These are phyloP conservation scores for Heliothis subflexa DNA, from an alignment of 1,140 invertebrate species.

Conservation along the genomic window DNA sequence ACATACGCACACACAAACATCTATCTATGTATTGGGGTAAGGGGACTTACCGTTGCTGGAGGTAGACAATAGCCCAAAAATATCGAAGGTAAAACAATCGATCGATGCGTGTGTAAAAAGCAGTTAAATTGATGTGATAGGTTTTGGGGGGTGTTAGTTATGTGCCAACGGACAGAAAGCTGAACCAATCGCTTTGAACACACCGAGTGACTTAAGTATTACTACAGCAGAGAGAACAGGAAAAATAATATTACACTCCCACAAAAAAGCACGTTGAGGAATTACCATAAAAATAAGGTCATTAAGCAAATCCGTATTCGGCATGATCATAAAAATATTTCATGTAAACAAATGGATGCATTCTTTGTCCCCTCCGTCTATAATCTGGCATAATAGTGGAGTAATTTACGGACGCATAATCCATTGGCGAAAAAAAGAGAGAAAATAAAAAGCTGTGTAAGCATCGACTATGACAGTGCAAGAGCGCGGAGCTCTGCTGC, in stretches of 20 bases:
- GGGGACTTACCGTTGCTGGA: constrained; percentile 36
- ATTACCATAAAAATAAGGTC: constrained; percentile 46
- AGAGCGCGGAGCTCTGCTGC: constrained; percentile 58
- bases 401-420: constrained; percentile 75
- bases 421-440: constrained; percentile 67
- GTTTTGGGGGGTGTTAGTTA: background rate
- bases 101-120: constrained; percentile 21
- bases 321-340: constrained; percentile 60
- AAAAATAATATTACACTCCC: background rate
- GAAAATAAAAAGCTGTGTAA: constrained; percentile 58
- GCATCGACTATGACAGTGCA: constrained; percentile 78
- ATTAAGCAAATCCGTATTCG: constrained; percentile 48
- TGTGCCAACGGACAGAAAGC: background rate
- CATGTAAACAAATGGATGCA: constrained; percentile 69
- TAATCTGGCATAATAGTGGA: constrained; percentile 67
- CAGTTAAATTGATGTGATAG: background rate
- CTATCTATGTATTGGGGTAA: constrained; percentile 39
- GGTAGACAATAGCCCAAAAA: constrained; percentile 39
- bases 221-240: background rate
- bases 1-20: constrained; percentile 58
- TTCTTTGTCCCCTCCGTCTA: constrained; percentile 61
- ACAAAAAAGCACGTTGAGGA: constrained; percentile 27
- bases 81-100: constrained; percentile 25
- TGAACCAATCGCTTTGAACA: too few species aligned
- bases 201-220: background rate